Percentiles rank a stretch among this genome's conserved stretches.
Conservation (phyloP, 2,113 vertebrate species). For the Bostrychus sinensis region DNA sequence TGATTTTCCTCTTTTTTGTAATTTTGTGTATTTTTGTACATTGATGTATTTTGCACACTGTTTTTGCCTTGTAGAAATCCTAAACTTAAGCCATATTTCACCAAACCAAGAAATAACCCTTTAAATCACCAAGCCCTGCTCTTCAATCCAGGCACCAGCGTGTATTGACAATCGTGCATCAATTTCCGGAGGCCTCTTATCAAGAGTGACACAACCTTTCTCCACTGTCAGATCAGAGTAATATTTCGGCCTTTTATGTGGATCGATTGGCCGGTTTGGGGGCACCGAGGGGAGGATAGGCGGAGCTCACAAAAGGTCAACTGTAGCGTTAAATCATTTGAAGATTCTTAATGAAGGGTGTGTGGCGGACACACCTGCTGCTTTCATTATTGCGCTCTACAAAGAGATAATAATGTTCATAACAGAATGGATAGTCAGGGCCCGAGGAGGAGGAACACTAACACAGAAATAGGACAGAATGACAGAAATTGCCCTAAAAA, state of each 20-base stretch:
- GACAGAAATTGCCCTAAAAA: conserved; percentile 41
- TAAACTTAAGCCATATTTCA: conserved; percentile 5
- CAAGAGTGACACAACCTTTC: conserved; percentile 79
- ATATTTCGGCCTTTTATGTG: conserved; percentile 80
- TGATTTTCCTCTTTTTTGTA: too few relatives aligned
- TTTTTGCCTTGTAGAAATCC: not conserved
- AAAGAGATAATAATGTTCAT: conserved; percentile 47
- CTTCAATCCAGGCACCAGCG: conserved; percentile 27
- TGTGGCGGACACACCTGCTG: conserved; percentile 70
- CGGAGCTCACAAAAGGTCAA: conserved; percentile 75
- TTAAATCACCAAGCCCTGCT: conserved; percentile 12
- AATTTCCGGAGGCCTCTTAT: conserved; percentile 77
- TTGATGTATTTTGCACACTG: too few relatives aligned
- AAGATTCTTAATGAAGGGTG: conserved; percentile 79
- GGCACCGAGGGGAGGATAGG: conserved; percentile 58
- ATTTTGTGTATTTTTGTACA: too few relatives aligned
- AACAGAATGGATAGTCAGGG: conserved; percentile 29
- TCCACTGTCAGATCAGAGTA: conserved; percentile 80
- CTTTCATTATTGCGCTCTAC: conserved; percentile 59
- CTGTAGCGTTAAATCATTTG: conserved; percentile 74
- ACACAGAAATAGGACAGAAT: conserved; percentile 33
- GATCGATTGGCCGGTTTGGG: conserved; percentile 75
- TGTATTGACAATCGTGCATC: conserved; percentile 77
- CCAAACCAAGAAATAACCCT: conserved; percentile 14
- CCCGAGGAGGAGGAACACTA: conserved; percentile 4